Conservation (phyloP, 2,797 vertebrate species). For the Lycodopsis pacificus region DNA sequence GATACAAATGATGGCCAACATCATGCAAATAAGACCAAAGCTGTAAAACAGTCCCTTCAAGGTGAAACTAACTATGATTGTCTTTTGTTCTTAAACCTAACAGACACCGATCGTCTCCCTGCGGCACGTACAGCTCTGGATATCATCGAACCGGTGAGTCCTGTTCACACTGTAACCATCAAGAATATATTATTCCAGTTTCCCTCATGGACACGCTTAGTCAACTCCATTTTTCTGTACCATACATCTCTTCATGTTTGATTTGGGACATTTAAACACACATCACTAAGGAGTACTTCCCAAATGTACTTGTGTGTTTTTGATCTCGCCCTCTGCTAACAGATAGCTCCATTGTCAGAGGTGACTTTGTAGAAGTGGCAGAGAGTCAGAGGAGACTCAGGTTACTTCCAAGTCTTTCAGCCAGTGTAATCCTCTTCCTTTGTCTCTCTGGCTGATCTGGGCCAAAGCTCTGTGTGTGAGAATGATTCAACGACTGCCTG, state of each 20-base stretch:
- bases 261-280: constrained; percentile 9
- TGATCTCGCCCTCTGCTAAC: constrained; percentile 40
- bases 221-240: not conserved
- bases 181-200: not conserved
- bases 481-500: constrained; percentile 68
- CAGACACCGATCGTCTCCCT: constrained; percentile 13
- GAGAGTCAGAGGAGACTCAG: constrained; percentile 71
- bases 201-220: not conserved
- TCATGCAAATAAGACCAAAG: not conserved
- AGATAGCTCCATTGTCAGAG: constrained; percentile 64
- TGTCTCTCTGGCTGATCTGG: constrained; percentile 77
- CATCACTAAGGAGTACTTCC: constrained; percentile 1
- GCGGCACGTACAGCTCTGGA: constrained; percentile 6
- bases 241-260: constrained; percentile 12
- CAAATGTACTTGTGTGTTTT: constrained; percentile 25
- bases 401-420: constrained; percentile 71
- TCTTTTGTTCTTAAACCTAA: constrained; percentile 12
- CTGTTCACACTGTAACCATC: constrained; percentile 7
- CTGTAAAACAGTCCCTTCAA: not conserved
- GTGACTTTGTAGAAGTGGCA: constrained; percentile 75
- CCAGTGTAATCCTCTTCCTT: constrained; percentile 75
- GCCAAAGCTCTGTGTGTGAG: constrained; percentile 73
- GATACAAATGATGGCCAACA: not conserved
- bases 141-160: constrained; percentile 40
- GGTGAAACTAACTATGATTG: constrained; percentile 1